phyloP scores from a whole-genome alignment of 1,140 invertebrate genomes.

The Lithobius niger region DNA sequence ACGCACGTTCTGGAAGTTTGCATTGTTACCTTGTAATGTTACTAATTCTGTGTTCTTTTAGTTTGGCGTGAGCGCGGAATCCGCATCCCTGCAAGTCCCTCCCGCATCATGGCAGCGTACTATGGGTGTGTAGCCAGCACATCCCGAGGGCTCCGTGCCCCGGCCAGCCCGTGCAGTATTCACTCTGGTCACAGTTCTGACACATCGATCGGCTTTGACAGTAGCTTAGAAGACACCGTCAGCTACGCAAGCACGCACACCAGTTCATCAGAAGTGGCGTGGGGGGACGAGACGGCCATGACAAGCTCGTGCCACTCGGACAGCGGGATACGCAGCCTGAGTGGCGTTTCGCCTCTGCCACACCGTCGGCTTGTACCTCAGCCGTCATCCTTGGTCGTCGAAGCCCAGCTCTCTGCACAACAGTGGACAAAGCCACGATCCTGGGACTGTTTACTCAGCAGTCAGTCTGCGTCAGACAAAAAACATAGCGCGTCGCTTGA shows the following conservation, averaged over 20 bases:
- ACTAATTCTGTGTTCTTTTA: too few species aligned
- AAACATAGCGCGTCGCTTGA: too few species aligned
- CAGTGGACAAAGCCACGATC: neutral
- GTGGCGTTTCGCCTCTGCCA: neutral
- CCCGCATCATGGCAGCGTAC: too few species aligned
- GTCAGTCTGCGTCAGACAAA: neutral
- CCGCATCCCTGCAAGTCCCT: too few species aligned
- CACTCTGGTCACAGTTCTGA: slow-evolving; percentile 10
- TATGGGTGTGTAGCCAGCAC: too few species aligned
- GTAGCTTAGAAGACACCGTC: neutral
- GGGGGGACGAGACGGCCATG: slow-evolving; percentile 3
- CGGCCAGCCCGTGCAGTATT: slow-evolving; percentile 14
- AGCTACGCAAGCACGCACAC: neutral
- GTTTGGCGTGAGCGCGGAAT: too few species aligned
- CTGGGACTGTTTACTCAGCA: neutral
- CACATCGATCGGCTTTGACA: slow-evolving; percentile 5
- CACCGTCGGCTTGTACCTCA: neutral
- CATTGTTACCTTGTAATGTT: too few species aligned
- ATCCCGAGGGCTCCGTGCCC: neutral
- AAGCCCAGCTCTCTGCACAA: neutral
- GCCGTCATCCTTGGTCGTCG: neutral
- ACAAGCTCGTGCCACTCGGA: slow-evolving; percentile 8
- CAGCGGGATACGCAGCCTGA: slow-evolving; percentile 21
- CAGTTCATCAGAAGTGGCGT: slow-evolving; percentile 6
- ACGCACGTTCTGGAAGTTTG: too few species aligned